Conservation (phyloP, 2,888 invertebrate species). For the Gari tellinella region DNA sequence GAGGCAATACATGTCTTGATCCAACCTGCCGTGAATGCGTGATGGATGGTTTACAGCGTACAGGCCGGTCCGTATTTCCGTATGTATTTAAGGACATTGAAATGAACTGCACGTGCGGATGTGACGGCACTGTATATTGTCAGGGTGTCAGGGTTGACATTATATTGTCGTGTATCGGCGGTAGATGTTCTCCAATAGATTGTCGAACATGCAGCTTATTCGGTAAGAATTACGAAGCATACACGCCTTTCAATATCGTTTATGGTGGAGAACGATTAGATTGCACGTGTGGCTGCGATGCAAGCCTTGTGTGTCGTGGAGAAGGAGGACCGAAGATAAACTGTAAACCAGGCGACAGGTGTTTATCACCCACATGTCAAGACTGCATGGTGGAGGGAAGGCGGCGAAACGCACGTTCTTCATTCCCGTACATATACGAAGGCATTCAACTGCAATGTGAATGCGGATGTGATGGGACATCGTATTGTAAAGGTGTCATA, state of each 20-base stretch:
- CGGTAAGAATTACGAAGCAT: constrained; percentile 35
- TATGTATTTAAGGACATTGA: constrained; percentile 40
- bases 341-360: constrained; percentile 45
- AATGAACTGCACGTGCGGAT: constrained; percentile 62
- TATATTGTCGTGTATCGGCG: constrained; percentile 48
- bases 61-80: constrained; percentile 34
- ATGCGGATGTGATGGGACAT: constrained; percentile 64
- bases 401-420: constrained; percentile 42
- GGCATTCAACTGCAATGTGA: constrained; percentile 55
- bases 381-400: constrained; percentile 49
- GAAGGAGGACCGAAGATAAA: constrained; percentile 17
- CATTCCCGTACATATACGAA: constrained; percentile 23
- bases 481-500: constrained; percentile 52
- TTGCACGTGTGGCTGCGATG: constrained; percentile 51
- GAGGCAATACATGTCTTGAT: too few species aligned
- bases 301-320: constrained; percentile 41
- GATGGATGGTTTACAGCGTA: constrained; percentile 50
- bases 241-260: constrained; percentile 37
- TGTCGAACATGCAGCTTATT: constrained; percentile 48
- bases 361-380: constrained; percentile 39
- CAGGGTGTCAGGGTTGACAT: constrained; percentile 38
- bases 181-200: constrained; percentile 41
- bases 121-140: constrained; percentile 64
- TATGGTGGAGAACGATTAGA: constrained; percentile 33
- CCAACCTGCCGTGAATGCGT: constrained; percentile 32